Evolutionary conservation across 2,888 invertebrate genomes (phyloP).

Genomic region (Anarsia innoxiella): DNA sequence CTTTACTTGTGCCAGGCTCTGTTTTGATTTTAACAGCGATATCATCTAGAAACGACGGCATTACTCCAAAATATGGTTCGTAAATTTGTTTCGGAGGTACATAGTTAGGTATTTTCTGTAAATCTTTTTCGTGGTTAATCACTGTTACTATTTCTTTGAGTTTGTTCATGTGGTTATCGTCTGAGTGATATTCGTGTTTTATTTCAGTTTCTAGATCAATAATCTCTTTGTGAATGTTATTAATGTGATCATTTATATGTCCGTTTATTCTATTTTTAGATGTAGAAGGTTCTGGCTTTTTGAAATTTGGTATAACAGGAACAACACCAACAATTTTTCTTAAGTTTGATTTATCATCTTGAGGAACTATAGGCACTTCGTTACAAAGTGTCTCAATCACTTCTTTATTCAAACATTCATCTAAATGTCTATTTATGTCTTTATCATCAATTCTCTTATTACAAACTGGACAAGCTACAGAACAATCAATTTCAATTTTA

Average conservation of each 20-base stretch:
- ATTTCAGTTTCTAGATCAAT: background rate
- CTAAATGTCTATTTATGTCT: conserved; percentile 59
- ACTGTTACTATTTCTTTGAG: conserved; percentile 21
- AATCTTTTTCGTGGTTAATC: conserved; percentile 20
- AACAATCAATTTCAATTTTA: too few relatives aligned
- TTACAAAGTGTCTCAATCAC: conserved; percentile 37
- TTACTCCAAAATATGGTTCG: conserved; percentile 16
- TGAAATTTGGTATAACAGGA: conserved; percentile 6
- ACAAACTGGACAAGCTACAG: conserved; percentile 72
- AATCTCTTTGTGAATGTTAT: conserved; percentile 16
- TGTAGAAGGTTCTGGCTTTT: background rate
- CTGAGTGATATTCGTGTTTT: background rate
- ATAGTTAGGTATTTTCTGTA: conserved; percentile 19
- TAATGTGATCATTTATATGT: background rate
- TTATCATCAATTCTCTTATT: conserved; percentile 34
- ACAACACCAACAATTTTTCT: conserved; percentile 12
- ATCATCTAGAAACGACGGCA: conserved; percentile 20
- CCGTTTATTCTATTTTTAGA: background rate
- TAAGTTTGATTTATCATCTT: conserved; percentile 5
- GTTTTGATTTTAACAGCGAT: conserved; percentile 23
- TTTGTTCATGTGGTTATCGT: conserved; percentile 18
- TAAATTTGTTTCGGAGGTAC: conserved; percentile 15
- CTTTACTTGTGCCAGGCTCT: conserved; percentile 27
- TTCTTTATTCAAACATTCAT: conserved; percentile 62
- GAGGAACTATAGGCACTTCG: background rate